phyloP scores from a whole-genome alignment of 1,140 invertebrate genomes.

The Saxidomus purpurata region DNA sequence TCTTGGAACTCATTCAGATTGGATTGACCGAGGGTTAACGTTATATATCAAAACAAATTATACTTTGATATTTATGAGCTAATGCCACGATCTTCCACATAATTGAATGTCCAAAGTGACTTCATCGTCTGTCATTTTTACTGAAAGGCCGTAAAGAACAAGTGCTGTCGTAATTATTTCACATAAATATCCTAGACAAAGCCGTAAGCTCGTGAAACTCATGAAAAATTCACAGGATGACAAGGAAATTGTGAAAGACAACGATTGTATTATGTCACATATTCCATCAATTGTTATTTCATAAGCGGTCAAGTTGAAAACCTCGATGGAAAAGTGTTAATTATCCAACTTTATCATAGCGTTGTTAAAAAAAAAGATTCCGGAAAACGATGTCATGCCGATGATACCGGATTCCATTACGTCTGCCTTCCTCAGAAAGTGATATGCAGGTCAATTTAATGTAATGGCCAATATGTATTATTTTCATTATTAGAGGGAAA shows the following conservation, averaged over 20 bases:
- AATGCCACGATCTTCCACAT: neutral
- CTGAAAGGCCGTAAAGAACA: conserved; percentile 1
- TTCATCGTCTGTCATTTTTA: neutral
- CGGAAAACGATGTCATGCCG: too few species aligned
- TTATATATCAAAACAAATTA: neutral
- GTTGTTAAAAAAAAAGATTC: too few species aligned
- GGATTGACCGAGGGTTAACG: neutral
- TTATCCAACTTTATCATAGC: neutral
- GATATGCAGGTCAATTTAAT: too few species aligned
- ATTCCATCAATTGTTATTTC: neutral
- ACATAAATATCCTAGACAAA: conserved; percentile 15
- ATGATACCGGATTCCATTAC: too few species aligned
- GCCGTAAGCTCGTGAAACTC: neutral
- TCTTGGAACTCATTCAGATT: neutral
- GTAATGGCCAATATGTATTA: too few species aligned
- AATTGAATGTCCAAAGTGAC: neutral
- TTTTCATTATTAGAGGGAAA: too few species aligned
- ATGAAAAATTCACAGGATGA: neutral
- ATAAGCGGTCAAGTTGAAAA: neutral
- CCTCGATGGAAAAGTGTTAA: too few species aligned
- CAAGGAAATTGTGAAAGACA: neutral
- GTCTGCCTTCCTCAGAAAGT: too few species aligned
- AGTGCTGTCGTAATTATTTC: neutral
- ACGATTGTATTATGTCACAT: neutral
- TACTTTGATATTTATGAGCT: neutral